Conservation (phyloP, 2,113 vertebrate species). For the Amblyornis subalaris region DNA sequence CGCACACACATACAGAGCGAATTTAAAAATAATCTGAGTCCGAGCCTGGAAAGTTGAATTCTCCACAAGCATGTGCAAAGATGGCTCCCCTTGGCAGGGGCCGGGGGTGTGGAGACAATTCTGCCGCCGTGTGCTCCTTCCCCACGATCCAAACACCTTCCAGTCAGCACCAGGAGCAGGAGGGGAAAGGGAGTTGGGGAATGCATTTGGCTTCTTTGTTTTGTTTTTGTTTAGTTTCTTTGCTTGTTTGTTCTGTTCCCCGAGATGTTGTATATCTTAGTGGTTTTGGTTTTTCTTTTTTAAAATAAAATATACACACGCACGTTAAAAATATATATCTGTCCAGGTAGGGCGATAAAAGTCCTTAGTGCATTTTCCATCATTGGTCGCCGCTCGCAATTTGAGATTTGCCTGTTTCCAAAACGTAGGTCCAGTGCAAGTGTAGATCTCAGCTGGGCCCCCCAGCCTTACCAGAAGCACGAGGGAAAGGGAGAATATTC, state of each 20-base stretch:
- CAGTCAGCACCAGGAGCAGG: constrained; percentile 60
- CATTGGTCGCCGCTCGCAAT: not conserved
- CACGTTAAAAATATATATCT: constrained; percentile 52
- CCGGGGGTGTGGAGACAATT: not conserved
- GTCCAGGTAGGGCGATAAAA: constrained; percentile 1
- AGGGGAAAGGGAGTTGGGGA: not conserved
- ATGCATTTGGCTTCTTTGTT: constrained; percentile 57
- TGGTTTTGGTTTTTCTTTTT: constrained; percentile 61
- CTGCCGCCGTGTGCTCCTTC: not conserved
- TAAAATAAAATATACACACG: constrained; percentile 59
- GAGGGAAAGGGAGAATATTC: not conserved
- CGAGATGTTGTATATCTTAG: constrained; percentile 52
- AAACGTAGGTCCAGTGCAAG: constrained; percentile 14
- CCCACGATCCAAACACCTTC: constrained; percentile 17
- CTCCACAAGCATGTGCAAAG: constrained; percentile 64
- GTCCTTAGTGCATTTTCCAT: constrained; percentile 67
- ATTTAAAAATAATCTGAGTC: constrained; percentile 36
- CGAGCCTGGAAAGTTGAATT: constrained; percentile 35
- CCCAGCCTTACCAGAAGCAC: not conserved
- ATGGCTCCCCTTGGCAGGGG: constrained; percentile 28
- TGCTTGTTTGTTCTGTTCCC: constrained; percentile 47
- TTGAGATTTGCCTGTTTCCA: not conserved
- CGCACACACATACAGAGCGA: not conserved
- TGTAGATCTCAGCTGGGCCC: not conserved
- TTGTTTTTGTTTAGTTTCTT: not conserved